Evolutionary conservation across 2,888 invertebrate genomes (phyloP), one percentile per base, ranked within the genome.

Genomic region (Peribatodes rhomboidaria): DNA sequence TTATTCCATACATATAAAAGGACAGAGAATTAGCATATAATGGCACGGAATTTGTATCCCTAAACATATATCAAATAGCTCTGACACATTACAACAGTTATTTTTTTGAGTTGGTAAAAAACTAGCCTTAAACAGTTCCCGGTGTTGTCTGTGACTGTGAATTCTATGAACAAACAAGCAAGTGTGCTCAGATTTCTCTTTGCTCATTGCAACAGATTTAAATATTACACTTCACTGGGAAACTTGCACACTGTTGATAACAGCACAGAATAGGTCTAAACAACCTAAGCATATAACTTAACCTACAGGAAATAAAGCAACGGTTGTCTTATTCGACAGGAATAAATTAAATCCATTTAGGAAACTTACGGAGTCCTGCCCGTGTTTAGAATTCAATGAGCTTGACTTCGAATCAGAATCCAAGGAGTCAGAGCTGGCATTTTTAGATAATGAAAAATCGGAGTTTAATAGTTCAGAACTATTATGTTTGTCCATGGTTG

Each of bases 321-420:
- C 83, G 77, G 83, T 83, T 80, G 37, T 57, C 53, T 57, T 64
- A 67, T 61, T 66, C 65, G 49, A 58, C 61, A 49, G 33, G 73
- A 71, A 73, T 73, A 73, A 65, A 73, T 73, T 73, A 71, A 60
- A 68, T 60, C 73, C 84, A 83, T 87, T 85, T 86, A 84, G 88
- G 92, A 86, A 90, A 93, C 95, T 95, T 95, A 97, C 97, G 86
- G 96, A 96, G 89, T 97, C 97, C 85, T 96, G 96, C 75, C 96
- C 96, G 87, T 96, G 96, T 94, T 97, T 97, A 46, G 97, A 97
- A 88, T 96, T 97, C 81, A 97, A 94, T 73, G 97, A 97, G 89
- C 96, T 97, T 67, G 97, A 96, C 92, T 97, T 98, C 46, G 97
- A 97, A 84, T 97, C 97, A 0, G 97, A 96, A 85, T 96, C 96